Evolutionary conservation across 2,888 invertebrate species (phyloP).

Genomic region (Carabus problematicus): DNA sequence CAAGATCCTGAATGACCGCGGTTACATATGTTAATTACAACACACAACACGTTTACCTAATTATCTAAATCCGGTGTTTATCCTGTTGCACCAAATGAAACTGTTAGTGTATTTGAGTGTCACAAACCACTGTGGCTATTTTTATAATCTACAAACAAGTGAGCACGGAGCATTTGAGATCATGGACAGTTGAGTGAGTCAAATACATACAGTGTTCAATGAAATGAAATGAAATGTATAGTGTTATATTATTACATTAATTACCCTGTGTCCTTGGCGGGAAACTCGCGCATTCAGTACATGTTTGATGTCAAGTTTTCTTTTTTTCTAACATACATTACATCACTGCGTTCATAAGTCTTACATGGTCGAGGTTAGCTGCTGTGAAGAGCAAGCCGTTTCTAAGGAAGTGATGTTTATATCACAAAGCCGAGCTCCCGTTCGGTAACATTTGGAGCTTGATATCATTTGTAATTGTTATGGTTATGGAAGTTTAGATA

Average conservation of each 20-base stretch:
- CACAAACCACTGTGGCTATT: constrained; percentile 16
- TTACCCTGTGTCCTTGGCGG: constrained; percentile 24
- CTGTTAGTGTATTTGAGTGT: constrained; percentile 5
- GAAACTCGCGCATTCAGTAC: constrained; percentile 11
- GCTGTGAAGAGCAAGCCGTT: neutral
- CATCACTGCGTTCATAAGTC: neutral
- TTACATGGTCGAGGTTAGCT: too few relatives aligned
- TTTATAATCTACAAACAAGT: constrained; percentile 23
- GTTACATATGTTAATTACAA: too few relatives aligned
- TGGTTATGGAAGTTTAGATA: neutral
- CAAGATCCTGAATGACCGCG: too few relatives aligned
- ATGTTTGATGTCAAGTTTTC: constrained; percentile 12
- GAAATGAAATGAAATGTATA: constrained; percentile 19
- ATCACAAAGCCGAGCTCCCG: neutral
- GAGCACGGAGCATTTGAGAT: constrained; percentile 23
- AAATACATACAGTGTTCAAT: constrained; percentile 29
- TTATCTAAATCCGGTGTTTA: constrained; percentile 17
- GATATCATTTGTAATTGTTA: constrained; percentile 12
- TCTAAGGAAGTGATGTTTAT: constrained; percentile 24
- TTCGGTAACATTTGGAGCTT: neutral
- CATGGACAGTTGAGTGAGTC: constrained; percentile 10
- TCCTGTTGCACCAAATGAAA: constrained; percentile 9
- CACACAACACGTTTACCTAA: neutral
- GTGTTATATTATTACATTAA: constrained; percentile 24
- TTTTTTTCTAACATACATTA: constrained; percentile 16